These are phyloP conservation scores for Enoplosus armatus DNA, from an alignment of 2,797 vertebrate genomes.

Conservation along the genomic window DNA sequence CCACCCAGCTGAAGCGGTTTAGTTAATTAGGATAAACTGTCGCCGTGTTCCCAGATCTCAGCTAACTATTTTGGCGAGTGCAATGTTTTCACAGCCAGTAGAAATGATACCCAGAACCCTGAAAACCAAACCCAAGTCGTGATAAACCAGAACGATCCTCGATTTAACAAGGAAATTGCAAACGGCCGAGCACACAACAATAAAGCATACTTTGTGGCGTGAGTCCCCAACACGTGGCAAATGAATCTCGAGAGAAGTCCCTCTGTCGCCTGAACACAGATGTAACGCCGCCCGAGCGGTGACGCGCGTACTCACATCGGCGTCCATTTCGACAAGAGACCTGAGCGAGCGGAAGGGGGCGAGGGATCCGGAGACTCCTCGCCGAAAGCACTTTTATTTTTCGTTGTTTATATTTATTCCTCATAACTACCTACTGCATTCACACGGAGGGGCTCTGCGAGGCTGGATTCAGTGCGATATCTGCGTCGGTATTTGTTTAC, in stretches of 20 bases:
- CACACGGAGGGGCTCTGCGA: constrained; percentile 24
- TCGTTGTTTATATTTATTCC: constrained; percentile 43
- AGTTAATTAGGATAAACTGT: too few species aligned
- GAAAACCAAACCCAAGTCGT: constrained; percentile 15
- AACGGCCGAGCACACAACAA: background rate
- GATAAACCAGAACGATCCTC: constrained; percentile 35
- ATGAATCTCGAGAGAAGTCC: constrained; percentile 9
- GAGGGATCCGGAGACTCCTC: constrained; percentile 36
- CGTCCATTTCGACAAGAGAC: constrained; percentile 16
- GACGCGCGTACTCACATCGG: constrained; percentile 45
- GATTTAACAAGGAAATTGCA: background rate
- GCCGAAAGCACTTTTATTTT: constrained; percentile 64
- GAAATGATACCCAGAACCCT: background rate
- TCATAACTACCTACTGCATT: constrained; percentile 43
- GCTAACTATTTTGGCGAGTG: too few species aligned
- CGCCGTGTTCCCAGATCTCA: too few species aligned
- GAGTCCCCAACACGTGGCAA: background rate
- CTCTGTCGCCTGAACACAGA: constrained; percentile 36
- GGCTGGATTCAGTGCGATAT: constrained; percentile 56
- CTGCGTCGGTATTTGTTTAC: constrained; percentile 61
- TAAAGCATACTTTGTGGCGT: constrained; percentile 9
- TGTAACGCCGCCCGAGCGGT: constrained; percentile 25
- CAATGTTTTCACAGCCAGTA: background rate
- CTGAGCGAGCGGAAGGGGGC: constrained; percentile 21
- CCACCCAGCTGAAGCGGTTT: background rate